These are phyloP conservation scores for Pollenia amentaria DNA, from an alignment of 2,888 invertebrate genomes.

Conservation along the genomic window DNA sequence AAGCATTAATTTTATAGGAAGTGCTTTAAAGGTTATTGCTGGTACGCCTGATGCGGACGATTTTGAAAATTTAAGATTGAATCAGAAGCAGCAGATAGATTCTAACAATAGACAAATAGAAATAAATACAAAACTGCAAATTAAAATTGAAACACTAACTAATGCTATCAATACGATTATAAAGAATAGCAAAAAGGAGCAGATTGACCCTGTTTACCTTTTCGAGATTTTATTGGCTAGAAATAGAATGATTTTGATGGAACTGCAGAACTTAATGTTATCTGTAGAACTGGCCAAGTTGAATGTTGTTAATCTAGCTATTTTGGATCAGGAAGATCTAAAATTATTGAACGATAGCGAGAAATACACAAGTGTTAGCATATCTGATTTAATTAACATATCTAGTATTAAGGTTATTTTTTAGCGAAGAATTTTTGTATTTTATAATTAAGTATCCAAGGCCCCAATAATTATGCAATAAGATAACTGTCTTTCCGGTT, in stretches of 20 bases:
- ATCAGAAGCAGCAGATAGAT: slow-evolving; percentile 31
- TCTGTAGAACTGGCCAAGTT: slow-evolving; percentile 9
- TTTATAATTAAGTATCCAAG: too few relatives aligned
- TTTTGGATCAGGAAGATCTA: too few relatives aligned
- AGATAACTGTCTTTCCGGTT: too few relatives aligned
- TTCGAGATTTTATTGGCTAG: slow-evolving; percentile 61
- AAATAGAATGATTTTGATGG: slow-evolving; percentile 59
- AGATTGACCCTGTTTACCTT: slow-evolving; percentile 50
- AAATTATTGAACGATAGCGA: neutral
- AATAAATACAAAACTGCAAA: slow-evolving; percentile 58
- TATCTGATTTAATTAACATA: slow-evolving; percentile 16
- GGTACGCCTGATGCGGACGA: too few relatives aligned
- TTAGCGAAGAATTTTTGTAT: slow-evolving; percentile 18
- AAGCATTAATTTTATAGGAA: slow-evolving; percentile 51
- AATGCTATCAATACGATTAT: slow-evolving; percentile 55
- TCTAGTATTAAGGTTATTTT: slow-evolving; percentile 22
- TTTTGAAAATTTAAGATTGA: slow-evolving; percentile 43
- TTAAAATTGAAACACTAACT: slow-evolving; percentile 41
- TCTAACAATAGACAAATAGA: slow-evolving; percentile 53
- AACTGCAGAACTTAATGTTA: too few relatives aligned
- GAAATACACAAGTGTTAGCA: slow-evolving; percentile 21
- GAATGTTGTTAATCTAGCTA: neutral
- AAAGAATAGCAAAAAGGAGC: slow-evolving; percentile 9
- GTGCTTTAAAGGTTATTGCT: too few relatives aligned
- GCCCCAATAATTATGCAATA: too few relatives aligned